A percentile compares a stretch with the other conserved stretches of the same genome.
phyloP scores from a whole-genome alignment of 2,888 invertebrate species.

The Sturmia bella region DNA sequence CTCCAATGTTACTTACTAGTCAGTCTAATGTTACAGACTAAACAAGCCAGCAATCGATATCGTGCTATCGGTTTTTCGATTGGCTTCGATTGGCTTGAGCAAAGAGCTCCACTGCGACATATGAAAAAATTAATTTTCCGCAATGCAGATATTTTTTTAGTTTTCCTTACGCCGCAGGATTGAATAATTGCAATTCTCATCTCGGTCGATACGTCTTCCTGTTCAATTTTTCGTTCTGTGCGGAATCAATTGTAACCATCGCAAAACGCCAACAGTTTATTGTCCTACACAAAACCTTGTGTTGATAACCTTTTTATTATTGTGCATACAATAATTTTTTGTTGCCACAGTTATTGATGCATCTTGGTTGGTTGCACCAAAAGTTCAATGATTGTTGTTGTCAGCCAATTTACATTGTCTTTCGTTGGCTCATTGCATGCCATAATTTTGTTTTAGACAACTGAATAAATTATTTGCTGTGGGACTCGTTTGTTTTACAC shows the following conservation, averaged over 20 bases:
- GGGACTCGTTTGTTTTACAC: constrained; percentile 1
- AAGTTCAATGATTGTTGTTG: constrained; percentile 12
- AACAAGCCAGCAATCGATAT: too few species aligned
- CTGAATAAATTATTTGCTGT: constrained; percentile 44
- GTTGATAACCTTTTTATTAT: constrained; percentile 59
- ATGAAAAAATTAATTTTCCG: too few species aligned
- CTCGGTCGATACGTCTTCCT: too few species aligned
- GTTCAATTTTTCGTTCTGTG: not conserved
- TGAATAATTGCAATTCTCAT: too few species aligned
- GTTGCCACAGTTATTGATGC: constrained; percentile 4
- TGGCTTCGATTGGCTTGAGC: too few species aligned
- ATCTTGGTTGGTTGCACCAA: constrained; percentile 29
- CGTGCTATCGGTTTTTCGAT: too few species aligned
- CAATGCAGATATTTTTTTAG: too few species aligned
- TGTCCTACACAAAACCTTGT: constrained; percentile 58
- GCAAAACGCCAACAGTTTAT: constrained; percentile 31
- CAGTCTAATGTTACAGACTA: too few species aligned
- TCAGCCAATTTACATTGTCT: constrained; percentile 26
- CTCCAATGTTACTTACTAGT: too few species aligned
- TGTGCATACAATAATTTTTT: not conserved
- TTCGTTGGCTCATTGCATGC: constrained; percentile 11
- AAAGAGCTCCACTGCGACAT: too few species aligned
- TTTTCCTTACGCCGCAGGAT: too few species aligned
- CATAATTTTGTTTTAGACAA: constrained; percentile 35
- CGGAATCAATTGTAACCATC: constrained; percentile 21